These are phyloP conservation scores for Callaeas wilsoni DNA, from an alignment of 2,113 vertebrate species.

Conservation along the genomic window DNA sequence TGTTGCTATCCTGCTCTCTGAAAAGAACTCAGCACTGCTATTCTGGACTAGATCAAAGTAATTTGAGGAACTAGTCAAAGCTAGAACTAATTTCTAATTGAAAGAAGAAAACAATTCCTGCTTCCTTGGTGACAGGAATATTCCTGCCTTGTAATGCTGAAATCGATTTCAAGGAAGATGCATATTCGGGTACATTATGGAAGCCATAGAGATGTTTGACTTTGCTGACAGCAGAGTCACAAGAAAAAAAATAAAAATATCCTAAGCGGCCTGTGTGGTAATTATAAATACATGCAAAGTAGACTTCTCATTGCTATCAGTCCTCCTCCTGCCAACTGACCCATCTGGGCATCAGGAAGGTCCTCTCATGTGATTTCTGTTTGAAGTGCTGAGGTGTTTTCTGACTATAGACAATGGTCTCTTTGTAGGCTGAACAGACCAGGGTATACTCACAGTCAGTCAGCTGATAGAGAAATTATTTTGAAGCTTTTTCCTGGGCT, in stretches of 20 bases:
- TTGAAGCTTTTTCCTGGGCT: not conserved
- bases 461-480: not conserved
- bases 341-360: not conserved
- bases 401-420: not conserved
- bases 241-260: not conserved
- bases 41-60: not conserved
- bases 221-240: not conserved
- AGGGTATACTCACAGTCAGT: not conserved
- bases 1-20: not conserved
- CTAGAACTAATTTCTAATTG: not conserved
- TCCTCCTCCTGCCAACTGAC: not conserved
- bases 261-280: not conserved
- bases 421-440: not conserved
- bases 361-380: constrained; percentile 16
- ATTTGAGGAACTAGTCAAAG: not conserved
- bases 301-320: not conserved
- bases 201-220: not conserved
- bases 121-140: not conserved
- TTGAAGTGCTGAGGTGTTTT: not conserved
- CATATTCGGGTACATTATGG: not conserved
- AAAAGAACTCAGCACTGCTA: not conserved
- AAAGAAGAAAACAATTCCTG: not conserved
- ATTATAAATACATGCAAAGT: not conserved
- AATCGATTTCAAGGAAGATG: not conserved
- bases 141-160: not conserved